These are phyloP conservation scores for Gobius niger DNA, from an alignment of 2,113 vertebrate species.

Conservation along the genomic window DNA sequence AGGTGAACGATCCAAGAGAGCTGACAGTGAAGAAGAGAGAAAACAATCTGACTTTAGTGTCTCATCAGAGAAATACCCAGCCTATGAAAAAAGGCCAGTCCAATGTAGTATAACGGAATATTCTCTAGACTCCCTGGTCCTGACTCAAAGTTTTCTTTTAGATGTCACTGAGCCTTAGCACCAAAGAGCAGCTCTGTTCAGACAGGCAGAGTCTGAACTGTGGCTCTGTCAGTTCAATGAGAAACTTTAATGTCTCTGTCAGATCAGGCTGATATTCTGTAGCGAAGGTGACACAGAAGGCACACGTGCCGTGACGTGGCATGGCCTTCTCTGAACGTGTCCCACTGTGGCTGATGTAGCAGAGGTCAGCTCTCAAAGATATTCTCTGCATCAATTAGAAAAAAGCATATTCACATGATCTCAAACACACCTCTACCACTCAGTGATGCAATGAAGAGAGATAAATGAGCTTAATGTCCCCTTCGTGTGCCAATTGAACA, in stretches of 20 bases:
- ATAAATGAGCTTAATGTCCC: too few species aligned
- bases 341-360: background rate
- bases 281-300: constrained; percentile 54
- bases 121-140: constrained; percentile 10
- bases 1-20: constrained; percentile 30
- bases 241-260: constrained; percentile 35
- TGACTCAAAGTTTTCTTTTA: constrained; percentile 7
- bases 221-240: constrained; percentile 15
- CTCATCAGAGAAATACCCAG: constrained; percentile 40
- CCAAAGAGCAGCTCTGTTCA: constrained; percentile 18
- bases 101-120: constrained; percentile 18
- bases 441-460: too few species aligned
- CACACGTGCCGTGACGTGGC: constrained; percentile 39
- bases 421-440: too few species aligned
- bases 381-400: too few species aligned
- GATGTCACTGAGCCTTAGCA: constrained; percentile 18
- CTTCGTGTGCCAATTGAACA: background rate
- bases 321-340: constrained; percentile 22
- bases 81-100: background rate
- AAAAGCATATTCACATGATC: too few species aligned
- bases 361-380: background rate
- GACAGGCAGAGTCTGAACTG: background rate
- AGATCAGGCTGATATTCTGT: constrained; percentile 27
- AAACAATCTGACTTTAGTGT: constrained; percentile 34
- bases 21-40: constrained; percentile 37